Evolutionary conservation across 1,140 invertebrate species (phyloP).

Genomic region (Macrotrachela quadricornifera): DNA sequence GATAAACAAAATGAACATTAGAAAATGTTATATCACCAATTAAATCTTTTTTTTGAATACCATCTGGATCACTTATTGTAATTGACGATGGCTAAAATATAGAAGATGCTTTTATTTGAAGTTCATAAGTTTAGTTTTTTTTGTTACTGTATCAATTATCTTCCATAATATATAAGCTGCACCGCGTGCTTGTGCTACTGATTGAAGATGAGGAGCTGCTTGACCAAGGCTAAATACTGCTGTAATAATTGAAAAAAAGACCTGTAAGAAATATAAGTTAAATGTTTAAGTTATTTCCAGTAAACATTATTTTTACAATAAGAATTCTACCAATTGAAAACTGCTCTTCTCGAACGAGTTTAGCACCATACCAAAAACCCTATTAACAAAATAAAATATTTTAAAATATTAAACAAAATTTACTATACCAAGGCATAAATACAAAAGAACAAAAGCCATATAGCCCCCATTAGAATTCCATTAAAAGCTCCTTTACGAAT

Average conservation of each 20-base stretch:
- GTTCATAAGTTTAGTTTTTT: background rate
- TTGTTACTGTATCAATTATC: constrained; percentile 42
- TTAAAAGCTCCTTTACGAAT: background rate
- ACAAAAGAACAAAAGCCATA: background rate
- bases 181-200: constrained; percentile 49
- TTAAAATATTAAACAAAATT: background rate
- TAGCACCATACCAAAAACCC: constrained; percentile 33
- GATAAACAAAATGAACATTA: constrained; percentile 30
- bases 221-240: constrained; percentile 63
- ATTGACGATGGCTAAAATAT: too few relatives aligned
- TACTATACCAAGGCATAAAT: background rate
- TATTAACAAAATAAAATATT: too few relatives aligned
- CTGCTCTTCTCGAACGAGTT: constrained; percentile 16
- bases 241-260: constrained; percentile 42
- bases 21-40: constrained; percentile 24
- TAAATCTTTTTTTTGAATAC: background rate
- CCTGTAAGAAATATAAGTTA: background rate
- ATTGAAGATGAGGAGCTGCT: constrained; percentile 54
- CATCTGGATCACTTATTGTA: too few relatives aligned
- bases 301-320: constrained; percentile 20
- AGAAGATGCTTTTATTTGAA: too few relatives aligned
- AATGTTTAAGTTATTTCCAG: too few relatives aligned
- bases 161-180: constrained; percentile 52
- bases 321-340: constrained; percentile 16
- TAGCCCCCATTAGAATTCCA: background rate